Evolutionary conservation across 2,113 vertebrate genomes (phyloP), one percentile per base, ranked within the genome.

Genomic region (Oncorhynchus gorbuscha): DNA sequence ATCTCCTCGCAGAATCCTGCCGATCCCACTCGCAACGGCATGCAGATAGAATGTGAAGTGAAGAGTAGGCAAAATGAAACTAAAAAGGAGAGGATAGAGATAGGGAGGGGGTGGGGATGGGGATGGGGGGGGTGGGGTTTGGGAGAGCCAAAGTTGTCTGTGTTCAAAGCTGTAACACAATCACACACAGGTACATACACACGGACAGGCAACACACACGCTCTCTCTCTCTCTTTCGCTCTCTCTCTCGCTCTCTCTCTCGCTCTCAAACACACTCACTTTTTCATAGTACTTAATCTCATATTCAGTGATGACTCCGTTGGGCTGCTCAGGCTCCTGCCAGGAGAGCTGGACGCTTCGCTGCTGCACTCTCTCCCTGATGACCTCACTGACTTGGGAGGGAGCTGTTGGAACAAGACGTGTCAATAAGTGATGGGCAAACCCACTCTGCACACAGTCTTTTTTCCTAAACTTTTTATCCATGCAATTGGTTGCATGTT

Each of bases 241-340:
- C 30, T 4, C 30, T 30, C 4, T 32, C 30, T 32, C 30, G 0
- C 30, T 35, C 35, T 7, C 22, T 22, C 12, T 74, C 39, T 70
- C n/a, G 26, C 45, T 39, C 71, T 55, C 28, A 39, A 22, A 22
- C n/a, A 75, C n/a, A 92, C 96, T 95, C 93, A 99, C 98, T 91
- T 99, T 99, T 91, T 99, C 97, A 55, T 98, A 99, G 92, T 99
- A 99, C 92, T 99, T 99, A 94, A 99, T 98, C 91, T 99, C 97
- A 79, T 99, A 99, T 88, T 99, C 97, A 0, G 96, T 99, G 94
- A 99, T 98, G 95, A 98, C 96, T 81, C 98, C 97, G 74, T 99
- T 99, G 94, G 97, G 97, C 86, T 98, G 97, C 76, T 98, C 96
- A 0, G 98, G 98, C 81, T 99, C 96, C 94, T 98, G 97, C 98